Conservation (phyloP, 2,888 invertebrate species). For the Cephus pygmeus region DNA sequence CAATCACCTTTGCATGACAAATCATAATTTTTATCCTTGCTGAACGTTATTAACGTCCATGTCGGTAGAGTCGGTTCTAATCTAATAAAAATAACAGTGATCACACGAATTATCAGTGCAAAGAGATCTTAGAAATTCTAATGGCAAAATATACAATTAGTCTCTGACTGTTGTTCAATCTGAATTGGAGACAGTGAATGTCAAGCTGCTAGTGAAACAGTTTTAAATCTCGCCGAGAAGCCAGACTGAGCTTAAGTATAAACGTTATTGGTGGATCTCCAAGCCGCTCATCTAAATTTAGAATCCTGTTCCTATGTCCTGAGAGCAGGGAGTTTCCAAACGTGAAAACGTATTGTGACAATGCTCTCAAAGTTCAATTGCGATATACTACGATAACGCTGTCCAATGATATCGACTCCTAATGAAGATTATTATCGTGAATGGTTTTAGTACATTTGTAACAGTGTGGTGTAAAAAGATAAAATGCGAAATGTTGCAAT, state of each 20-base stretch:
- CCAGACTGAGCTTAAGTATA: conserved; percentile 25
- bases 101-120: not conserved
- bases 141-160: not conserved
- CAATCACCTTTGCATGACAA: not conserved
- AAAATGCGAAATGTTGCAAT: not conserved
- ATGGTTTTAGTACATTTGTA: not conserved
- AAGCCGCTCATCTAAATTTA: conserved; percentile 60
- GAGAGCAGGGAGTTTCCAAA: conserved; percentile 48
- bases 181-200: not conserved
- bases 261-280: conserved; percentile 57
- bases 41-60: not conserved
- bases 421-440: not conserved
- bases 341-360: conserved; percentile 29
- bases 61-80: not conserved
- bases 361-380: not conserved
- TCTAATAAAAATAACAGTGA: not conserved
- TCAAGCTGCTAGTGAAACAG: conserved; percentile 8
- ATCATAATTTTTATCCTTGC: not conserved
- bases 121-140: not conserved
- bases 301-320: conserved; percentile 52
- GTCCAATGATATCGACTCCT: not conserved
- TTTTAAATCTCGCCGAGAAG: conserved; percentile 13
- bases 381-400: not conserved
- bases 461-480: not conserved
- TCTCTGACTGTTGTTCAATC: not conserved